phyloP scores from a whole-genome alignment of 2,113 vertebrate species.

The Anolis carolinensis region DNA sequence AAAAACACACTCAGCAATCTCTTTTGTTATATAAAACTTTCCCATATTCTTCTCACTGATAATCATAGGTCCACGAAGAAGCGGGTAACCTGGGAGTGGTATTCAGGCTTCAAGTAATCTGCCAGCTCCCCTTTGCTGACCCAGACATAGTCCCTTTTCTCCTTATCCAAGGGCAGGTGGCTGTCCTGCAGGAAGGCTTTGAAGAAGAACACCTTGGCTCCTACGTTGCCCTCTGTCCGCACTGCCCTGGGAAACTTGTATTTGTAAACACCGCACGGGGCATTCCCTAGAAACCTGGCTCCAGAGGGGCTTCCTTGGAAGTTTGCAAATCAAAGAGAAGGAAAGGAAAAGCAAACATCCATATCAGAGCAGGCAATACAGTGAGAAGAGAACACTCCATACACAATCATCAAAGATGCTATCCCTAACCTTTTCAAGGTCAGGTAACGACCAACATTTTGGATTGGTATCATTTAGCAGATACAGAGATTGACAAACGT shows the following conservation, averaged over 20 bases:
- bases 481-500: too few relatives aligned
- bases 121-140: conserved; percentile 86
- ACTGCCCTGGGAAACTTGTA: conserved; percentile 87
- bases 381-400: neutral
- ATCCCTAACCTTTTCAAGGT: neutral
- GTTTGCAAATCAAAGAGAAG: neutral
- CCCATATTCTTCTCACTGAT: neutral
- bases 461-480: too few relatives aligned
- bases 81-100: conserved; percentile 83
- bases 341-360: conserved; percentile 37
- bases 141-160: conserved; percentile 80
- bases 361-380: conserved; percentile 19
- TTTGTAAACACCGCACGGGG: conserved; percentile 93
- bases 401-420: neutral
- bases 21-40: conserved; percentile 1
- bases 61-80: conserved; percentile 84
- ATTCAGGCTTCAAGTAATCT: conserved; percentile 85
- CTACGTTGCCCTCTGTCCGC: conserved; percentile 78
- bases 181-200: conserved; percentile 86
- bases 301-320: conserved; percentile 78
- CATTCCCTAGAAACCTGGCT: conserved; percentile 89
- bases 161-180: conserved; percentile 49
- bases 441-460: too few relatives aligned
- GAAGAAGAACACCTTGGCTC: conserved; percentile 96
- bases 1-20: neutral